Evolutionary conservation across 2,113 vertebrate species (phyloP), one percentile per base, ranked within the genome.

Genomic region (Noturus placidus): DNA sequence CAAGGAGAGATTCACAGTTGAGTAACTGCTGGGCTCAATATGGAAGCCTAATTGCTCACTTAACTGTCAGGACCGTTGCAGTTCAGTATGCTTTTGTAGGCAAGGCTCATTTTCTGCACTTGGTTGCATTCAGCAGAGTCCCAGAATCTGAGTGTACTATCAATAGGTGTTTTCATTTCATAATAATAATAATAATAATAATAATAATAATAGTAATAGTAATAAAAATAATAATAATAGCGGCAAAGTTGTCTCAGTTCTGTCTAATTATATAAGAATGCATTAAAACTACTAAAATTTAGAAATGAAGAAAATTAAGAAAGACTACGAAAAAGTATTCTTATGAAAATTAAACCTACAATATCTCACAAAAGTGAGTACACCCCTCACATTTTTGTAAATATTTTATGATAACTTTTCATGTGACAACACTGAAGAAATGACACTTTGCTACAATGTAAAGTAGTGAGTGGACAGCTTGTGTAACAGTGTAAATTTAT

Each of bases 31-130:
- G 88, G 90, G 88, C 86, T 88, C 74, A 85, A 81, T 88, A 91
- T 87, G 89, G 91, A 70, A 15, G 35, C 90, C 86, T 82, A 72
- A 76, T 91, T 92, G 87, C 82, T 87, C 87, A 89, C 46, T 89
- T 88, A 79, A 91, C 89, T 92, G 91, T 92, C 89, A 91, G 25
- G 11, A 25, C 4, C 11, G 1, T 52, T 50, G 57, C 25, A 89
- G 80, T 90, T 85, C 57, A 69, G 38, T 76, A 70, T 46, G 83
- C 90, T 2, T 11, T 65, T 72, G 22, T 59, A 46, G 57, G 61
- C 20, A 54, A 52, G 19, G 52, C 14, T 67, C 1, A 56, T 83
- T 87, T 87, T 61, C 54, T 56, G 27, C 50, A 59, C 35, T 81
- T 70, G 52, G 67, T 38, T 69, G 3, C 15, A 15, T 65, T 57